A percentile compares a stretch with the other conserved stretches of the same genome.
Evolutionary conservation across 2,888 invertebrate species (phyloP).

Genomic region (Trichopoda pennipes): DNA sequence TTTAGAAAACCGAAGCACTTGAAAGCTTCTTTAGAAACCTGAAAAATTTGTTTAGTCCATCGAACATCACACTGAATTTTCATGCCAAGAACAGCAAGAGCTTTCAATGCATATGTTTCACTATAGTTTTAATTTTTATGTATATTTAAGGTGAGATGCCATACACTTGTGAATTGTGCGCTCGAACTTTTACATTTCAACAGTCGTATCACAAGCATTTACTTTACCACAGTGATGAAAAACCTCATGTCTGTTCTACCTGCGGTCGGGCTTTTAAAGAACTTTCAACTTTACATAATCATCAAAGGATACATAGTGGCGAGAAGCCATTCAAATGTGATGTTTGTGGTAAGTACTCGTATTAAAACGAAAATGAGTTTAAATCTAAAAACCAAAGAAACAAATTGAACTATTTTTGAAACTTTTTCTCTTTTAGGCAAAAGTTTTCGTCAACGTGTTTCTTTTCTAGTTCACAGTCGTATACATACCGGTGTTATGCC

Average conservation of each 20-base stretch:
- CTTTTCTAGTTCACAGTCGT: slow-evolving; percentile 90
- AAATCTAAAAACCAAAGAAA: neutral
- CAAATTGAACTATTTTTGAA: neutral
- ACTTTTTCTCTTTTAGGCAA: slow-evolving; percentile 83
- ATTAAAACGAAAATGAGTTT: neutral
- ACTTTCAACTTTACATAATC: slow-evolving; percentile 92
- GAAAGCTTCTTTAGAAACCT: too few relatives aligned
- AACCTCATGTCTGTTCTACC: slow-evolving; percentile 88
- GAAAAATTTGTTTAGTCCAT: too few relatives aligned
- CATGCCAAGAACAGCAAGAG: too few relatives aligned
- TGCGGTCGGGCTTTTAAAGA: slow-evolving; percentile 93
- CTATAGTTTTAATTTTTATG: neutral
- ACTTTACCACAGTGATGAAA: slow-evolving; percentile 92
- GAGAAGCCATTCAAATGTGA: slow-evolving; percentile 94
- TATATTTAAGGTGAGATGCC: slow-evolving; percentile 89
- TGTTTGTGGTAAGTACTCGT: slow-evolving; percentile 87
- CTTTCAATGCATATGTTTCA: too few relatives aligned
- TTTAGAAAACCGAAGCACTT: too few relatives aligned
- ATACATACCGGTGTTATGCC: slow-evolving; percentile 93
- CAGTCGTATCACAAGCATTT: slow-evolving; percentile 94
- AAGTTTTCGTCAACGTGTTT: slow-evolving; percentile 92
- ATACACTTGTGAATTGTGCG: slow-evolving; percentile 90
- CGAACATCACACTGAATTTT: too few relatives aligned
- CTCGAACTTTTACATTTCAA: slow-evolving; percentile 93
- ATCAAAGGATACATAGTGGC: slow-evolving; percentile 89